A percentile compares a stretch with the other conserved stretches of the same genome.
phyloP scores from a whole-genome alignment of 2,113 vertebrate species.

The Tenrec ecaudatus region DNA sequence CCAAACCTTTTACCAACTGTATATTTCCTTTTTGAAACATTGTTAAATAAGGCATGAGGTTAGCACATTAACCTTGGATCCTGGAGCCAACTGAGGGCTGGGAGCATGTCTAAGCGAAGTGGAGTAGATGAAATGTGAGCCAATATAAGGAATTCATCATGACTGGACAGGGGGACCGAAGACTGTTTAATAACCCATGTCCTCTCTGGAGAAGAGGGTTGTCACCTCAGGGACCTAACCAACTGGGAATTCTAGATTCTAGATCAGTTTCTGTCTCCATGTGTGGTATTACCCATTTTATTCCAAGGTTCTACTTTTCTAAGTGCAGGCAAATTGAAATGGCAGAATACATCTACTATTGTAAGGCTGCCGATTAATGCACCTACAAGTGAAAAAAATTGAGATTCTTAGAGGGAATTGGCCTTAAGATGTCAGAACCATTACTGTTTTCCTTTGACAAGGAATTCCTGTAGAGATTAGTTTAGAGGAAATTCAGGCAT shows the following conservation, averaged over 20 bases:
- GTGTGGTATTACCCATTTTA: constrained; percentile 1
- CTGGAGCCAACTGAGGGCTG: neutral
- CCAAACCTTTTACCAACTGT: constrained; percentile 74
- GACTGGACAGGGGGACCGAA: constrained; percentile 23
- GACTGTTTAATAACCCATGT: constrained; percentile 18
- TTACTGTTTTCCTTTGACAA: constrained; percentile 69
- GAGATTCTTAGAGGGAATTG: constrained; percentile 62
- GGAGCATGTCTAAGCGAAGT: neutral
- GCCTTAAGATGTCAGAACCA: constrained; percentile 53
- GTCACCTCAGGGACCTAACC: neutral
- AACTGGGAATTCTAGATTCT: neutral
- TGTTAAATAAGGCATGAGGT: constrained; percentile 44
- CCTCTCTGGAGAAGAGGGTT: neutral
- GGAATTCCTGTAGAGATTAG: constrained; percentile 63
- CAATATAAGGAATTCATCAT: constrained; percentile 32
- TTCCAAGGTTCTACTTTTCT: constrained; percentile 36
- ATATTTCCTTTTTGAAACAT: constrained; percentile 63
- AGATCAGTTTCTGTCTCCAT: neutral
- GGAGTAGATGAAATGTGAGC: constrained; percentile 17
- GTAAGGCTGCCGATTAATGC: constrained; percentile 34
- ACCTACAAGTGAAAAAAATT: constrained; percentile 38
- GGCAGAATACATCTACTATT: constrained; percentile 37
- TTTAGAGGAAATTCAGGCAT: constrained; percentile 71
- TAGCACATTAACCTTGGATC: constrained; percentile 51
- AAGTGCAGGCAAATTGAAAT: constrained; percentile 58